Conservation (phyloP, 2,113 vertebrate genomes). For the Cacatua alba region DNA sequence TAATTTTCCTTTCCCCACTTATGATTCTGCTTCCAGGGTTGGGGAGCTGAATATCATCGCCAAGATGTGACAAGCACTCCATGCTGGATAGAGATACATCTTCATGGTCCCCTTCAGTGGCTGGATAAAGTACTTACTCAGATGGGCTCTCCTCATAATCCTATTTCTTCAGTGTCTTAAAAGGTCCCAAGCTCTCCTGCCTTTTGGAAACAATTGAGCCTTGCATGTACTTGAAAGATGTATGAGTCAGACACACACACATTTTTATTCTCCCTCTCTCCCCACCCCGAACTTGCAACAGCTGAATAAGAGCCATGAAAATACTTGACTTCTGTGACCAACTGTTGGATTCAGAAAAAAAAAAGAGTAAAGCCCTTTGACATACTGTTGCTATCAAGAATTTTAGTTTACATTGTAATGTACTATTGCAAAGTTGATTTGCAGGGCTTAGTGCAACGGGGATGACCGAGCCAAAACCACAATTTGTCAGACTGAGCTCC, state of each 20-base stretch:
- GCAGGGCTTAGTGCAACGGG: constrained; percentile 58
- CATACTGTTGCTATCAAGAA: constrained; percentile 70
- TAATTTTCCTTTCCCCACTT: background rate
- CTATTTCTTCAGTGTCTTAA: constrained; percentile 98
- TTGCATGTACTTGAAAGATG: constrained; percentile 92
- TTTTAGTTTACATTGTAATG: constrained; percentile 82
- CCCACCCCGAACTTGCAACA: constrained; percentile 69
- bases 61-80: constrained; percentile 99
- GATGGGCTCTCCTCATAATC: constrained; percentile 98
- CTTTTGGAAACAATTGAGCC: constrained; percentile 76
- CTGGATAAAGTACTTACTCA: constrained; percentile 99
- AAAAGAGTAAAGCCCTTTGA: constrained; percentile 1
- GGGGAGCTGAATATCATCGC: constrained; percentile 98
- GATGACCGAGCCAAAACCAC: constrained; percentile 55
- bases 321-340: constrained; percentile 97
- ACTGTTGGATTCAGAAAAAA: constrained; percentile 85
- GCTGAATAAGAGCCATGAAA: constrained; percentile 85
- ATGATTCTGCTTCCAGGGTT: constrained; percentile 84
- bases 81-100: constrained; percentile 99
- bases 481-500: background rate
- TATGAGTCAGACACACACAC: constrained; percentile 84
- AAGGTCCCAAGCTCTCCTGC: constrained; percentile 57
- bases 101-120: constrained; percentile 98
- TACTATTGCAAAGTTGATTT: constrained; percentile 75
- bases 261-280: background rate